Evolutionary conservation across 2,113 vertebrate genomes (phyloP).

Genomic region (Nanger granti): DNA sequence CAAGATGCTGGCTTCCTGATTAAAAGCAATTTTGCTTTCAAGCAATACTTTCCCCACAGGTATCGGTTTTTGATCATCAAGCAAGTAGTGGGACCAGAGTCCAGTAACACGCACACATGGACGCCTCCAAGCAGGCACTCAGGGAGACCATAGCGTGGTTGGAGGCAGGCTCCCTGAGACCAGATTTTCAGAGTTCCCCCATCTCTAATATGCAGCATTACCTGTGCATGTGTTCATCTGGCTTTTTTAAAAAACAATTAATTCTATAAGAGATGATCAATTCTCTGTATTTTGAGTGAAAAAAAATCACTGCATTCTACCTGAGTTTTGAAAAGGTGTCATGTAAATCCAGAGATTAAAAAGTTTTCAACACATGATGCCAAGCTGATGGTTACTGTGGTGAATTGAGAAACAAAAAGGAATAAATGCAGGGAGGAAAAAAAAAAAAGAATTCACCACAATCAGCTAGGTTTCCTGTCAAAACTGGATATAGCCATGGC

Average conservation of each 20-base stretch:
- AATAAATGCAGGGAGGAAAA: background rate
- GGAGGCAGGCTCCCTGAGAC: background rate
- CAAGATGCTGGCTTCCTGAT: background rate
- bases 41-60: background rate
- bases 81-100: background rate
- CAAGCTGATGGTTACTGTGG: background rate
- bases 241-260: background rate
- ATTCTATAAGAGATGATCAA: background rate
- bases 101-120: rapidly evolving
- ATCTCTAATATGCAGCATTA: background rate
- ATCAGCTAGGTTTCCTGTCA: background rate
- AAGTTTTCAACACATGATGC: background rate
- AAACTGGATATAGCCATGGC: background rate
- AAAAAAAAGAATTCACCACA: background rate
- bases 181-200: background rate
- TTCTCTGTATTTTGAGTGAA: background rate
- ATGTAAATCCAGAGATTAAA: background rate
- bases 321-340: background rate
- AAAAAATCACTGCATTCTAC: background rate
- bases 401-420: background rate
- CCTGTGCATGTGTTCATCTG: background rate
- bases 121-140: too few relatives aligned
- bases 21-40: background rate
- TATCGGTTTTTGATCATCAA: background rate
- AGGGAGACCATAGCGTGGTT: too few relatives aligned